These are phyloP conservation scores for Glaucomys volans DNA, from an alignment of 2,113 vertebrate genomes.

Conservation along the genomic window DNA sequence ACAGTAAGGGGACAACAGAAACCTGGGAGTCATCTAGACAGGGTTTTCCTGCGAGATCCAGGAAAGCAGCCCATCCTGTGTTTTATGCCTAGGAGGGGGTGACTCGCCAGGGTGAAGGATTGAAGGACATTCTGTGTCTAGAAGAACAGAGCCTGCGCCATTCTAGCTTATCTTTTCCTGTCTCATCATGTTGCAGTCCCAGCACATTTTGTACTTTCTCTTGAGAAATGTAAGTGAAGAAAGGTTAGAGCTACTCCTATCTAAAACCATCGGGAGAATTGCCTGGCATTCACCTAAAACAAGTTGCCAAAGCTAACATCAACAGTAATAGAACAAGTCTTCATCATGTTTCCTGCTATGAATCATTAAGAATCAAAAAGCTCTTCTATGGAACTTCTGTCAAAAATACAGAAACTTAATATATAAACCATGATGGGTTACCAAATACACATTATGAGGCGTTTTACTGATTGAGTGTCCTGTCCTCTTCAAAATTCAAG, in stretches of 20 bases:
- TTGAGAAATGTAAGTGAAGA: background rate
- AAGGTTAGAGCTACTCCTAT: background rate
- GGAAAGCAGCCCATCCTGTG: background rate
- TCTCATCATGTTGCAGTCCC: no score
- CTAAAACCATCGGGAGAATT: background rate
- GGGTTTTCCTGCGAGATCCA: no score
- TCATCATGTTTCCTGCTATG: background rate
- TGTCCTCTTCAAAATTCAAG: background rate
- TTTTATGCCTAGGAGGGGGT: fast-evolving
- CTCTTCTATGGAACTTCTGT: background rate
- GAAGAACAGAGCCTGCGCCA: background rate
- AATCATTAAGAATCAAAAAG: background rate
- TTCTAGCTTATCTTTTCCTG: no score
- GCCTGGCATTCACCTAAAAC: background rate
- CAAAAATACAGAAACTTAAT: background rate
- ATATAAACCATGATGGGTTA: background rate
- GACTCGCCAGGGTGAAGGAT: background rate
- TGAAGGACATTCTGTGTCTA: background rate
- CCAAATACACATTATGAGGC: background rate
- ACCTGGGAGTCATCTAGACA: fast-evolving
- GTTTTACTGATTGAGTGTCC: background rate
- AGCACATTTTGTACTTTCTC: background rate
- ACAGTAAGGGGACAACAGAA: background rate
- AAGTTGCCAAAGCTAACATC: background rate
- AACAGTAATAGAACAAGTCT: background rate